Evolutionary conservation across 2,888 invertebrate species (phyloP), one percentile per base, ranked within the genome.

Genomic region (Patella pellucida): DNA sequence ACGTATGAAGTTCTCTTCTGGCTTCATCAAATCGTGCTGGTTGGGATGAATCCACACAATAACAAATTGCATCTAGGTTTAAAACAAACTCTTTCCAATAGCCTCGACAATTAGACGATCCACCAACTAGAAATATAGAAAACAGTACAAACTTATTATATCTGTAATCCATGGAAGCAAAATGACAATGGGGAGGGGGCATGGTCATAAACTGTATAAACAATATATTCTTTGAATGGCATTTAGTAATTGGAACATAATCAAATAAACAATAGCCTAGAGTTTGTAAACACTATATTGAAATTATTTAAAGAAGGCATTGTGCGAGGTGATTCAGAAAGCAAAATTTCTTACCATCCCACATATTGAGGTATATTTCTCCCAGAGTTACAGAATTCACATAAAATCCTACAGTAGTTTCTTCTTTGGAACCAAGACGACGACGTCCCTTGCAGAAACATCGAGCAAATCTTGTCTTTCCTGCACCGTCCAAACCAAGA

Each of bases 11-110:
- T 71, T 83, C 86, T 67, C 72, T 71, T 31, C 78, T 75, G 14
- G 85, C 78, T 62, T 83, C 84, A 52, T 78, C 73, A 52, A 86
- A 77, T 50, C 84, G 74, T 14, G 72, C 69, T 4, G 73, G 76
- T 72, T 84, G 80, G 11, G 80, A 51, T 1, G 85, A 78, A 76
- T 87, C 87, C 15, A 87, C 84, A 14, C 87, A 82, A 80, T 51
- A 75, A 51, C 70, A 70, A 27, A 75, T 62, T 9, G 27, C 62
- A 62, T 75, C 74, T 51, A 75, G 23, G 31, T 75, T 70, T 50
- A 67, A 14, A 12, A 70, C n/a, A 70, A 70, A 70, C 41, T 75
- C 71, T 50, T 67, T 71, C 74, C 74, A 75, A 41, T 75, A 75
- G 54, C 50, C 50, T 23, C 74, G 70, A 68, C 74, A 70, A 41